phyloP scores from a whole-genome alignment of 2,113 vertebrate species.

The Myotis lucifugus region DNA sequence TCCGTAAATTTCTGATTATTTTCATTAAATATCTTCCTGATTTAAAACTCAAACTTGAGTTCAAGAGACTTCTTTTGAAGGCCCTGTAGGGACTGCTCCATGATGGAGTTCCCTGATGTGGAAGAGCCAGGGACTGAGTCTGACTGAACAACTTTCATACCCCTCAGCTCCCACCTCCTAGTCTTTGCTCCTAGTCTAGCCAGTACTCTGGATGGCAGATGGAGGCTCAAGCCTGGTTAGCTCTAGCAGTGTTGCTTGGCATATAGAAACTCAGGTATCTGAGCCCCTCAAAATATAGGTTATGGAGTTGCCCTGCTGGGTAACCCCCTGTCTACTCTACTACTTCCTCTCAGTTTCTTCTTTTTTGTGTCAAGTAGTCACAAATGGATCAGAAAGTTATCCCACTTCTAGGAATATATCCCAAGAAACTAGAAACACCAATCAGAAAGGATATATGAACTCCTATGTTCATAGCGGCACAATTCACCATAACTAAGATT shows the following conservation, averaged over 20 bases:
- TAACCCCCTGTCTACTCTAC: background rate
- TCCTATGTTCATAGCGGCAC: too few relatives aligned
- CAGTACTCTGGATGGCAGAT: background rate
- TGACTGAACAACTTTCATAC: background rate
- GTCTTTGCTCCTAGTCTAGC: background rate
- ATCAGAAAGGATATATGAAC: too few relatives aligned
- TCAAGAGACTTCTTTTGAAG: background rate
- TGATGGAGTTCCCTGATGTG: background rate
- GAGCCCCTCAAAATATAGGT: too few relatives aligned
- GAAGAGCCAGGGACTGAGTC: background rate
- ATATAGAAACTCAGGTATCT: background rate
- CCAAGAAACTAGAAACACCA: too few relatives aligned
- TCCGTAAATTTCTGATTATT: background rate
- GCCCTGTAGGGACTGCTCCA: background rate
- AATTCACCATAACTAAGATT: too few relatives aligned
- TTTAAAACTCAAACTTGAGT: background rate
- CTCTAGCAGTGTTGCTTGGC: background rate
- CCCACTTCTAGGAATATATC: too few relatives aligned
- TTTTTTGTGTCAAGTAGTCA: background rate
- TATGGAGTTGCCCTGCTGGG: background rate
- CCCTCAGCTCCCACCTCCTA: background rate
- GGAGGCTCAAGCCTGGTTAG: background rate
- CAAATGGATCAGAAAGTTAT: background rate
- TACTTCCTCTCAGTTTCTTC: background rate
- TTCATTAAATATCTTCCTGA: background rate